Conservation (phyloP, 35 echinoderm and acorn worm species). For the Eucidaris tribuloides region DNA sequence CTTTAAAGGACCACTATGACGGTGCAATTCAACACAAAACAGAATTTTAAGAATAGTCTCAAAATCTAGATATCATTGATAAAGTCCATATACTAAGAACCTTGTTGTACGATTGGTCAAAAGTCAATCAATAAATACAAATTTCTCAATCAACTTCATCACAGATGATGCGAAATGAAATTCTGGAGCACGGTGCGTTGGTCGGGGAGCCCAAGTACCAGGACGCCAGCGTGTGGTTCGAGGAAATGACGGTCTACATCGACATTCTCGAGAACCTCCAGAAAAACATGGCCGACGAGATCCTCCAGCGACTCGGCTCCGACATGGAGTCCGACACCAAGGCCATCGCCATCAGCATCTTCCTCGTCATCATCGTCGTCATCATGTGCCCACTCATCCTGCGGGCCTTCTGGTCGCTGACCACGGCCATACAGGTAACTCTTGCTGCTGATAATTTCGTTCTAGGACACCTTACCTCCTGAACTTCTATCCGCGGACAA, state of each 20-base stretch:
- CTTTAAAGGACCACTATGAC: too few species aligned
- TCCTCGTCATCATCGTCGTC: conserved; percentile 59
- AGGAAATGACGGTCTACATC: conserved; percentile 75
- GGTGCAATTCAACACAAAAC: too few species aligned
- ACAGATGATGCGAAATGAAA: conserved; percentile 46
- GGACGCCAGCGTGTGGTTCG: conserved; percentile 59
- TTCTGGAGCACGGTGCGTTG: conserved; percentile 16
- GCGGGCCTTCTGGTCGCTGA: conserved; percentile 47
- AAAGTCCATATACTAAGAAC: too few species aligned
- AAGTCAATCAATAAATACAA: too few species aligned
- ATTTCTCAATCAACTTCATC: too few species aligned
- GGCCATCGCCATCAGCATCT: conserved; percentile 52
- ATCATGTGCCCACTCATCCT: conserved; percentile 73
- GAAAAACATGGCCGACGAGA: conserved; percentile 62
- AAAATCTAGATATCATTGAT: too few species aligned
- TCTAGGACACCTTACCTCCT: too few species aligned
- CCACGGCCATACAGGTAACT: conserved; percentile 56
- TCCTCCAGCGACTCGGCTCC: conserved; percentile 29
- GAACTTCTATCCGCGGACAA: too few species aligned
- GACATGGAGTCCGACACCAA: conserved; percentile 61
- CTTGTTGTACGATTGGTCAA: too few species aligned
- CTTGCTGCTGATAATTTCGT: too few species aligned
- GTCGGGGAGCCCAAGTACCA: conserved; percentile 35
- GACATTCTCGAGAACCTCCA: conserved; percentile 67
- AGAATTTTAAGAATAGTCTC: too few species aligned